Base-by-base conservation (phyloP, 2,113 vertebrate species). In the Neogale vison region DNA sequence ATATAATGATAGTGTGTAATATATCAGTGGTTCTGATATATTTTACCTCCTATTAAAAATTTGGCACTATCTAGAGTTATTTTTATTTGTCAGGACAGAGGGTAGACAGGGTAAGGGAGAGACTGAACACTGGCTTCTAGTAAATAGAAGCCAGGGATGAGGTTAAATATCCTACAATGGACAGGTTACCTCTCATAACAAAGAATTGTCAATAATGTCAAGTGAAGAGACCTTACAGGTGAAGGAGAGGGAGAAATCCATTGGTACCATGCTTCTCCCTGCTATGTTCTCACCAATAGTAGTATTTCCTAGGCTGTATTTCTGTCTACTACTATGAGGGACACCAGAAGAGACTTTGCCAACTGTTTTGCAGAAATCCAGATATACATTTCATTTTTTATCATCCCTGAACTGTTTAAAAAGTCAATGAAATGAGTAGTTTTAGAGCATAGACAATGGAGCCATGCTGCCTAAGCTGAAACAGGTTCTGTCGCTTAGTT, bases 361-460 rank as follows among this genome's bases (percentile, higher is more conserved):
- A 88, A 12, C 13, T 79, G 0, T 36, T 86, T 77, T 93, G 59
- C 57, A 86, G 72, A 97, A 71, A 93, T 45, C 29, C 9, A 72
- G 3, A 57, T 77, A 36, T 71, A 36, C 47, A 24, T 24, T 72
- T 3, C 23, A 61, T 96, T 84, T 96, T 65, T 21, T 8, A 13
- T 80, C 74, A 57, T 77, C 24, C 18, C n/a, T 81, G 20, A 2
- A 52, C 39, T 50, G 17, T 65, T 90, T 90, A 61, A 88, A 91
- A 83, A 87, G 72, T 2, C 20, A 77, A 21, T 74, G 59, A 71
- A 8, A 26, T 55, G 72, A 80, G 59, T 52, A 84, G 3, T 47
- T 94, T 80, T 69, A 96, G n/a, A 94, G 26, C 3, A 3, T 34
- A 87, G 29, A 21, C 6, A 47, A 8, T 61, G 9, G 7, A 20